These are phyloP conservation scores for Sciurus carolinensis DNA, from an alignment of 2,797 vertebrate species.

Conservation along the genomic window DNA sequence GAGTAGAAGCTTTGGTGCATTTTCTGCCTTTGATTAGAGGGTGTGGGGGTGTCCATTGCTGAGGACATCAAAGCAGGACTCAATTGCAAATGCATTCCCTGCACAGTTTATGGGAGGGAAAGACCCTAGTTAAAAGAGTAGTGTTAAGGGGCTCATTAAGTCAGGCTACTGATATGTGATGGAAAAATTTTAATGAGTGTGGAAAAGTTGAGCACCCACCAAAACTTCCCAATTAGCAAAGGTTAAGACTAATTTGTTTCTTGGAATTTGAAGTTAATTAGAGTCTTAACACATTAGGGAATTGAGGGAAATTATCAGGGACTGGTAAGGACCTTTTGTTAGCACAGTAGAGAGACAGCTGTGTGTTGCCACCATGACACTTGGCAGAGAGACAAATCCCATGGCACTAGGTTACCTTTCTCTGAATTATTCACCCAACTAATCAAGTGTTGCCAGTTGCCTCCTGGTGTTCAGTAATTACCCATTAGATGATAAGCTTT, in stretches of 20 bases:
- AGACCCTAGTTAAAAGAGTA: constrained; percentile 27
- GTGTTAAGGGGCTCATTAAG: constrained; percentile 20
- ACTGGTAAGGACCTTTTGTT: background rate
- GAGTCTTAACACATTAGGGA: background rate
- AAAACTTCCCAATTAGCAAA: constrained; percentile 66
- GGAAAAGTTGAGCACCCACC: background rate
- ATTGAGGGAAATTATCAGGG: background rate
- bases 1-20: background rate
- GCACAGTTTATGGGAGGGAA: background rate
- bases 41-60: background rate
- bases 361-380: background rate
- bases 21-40: background rate
- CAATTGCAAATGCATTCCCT: background rate
- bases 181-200: constrained; percentile 78
- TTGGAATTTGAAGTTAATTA: constrained; percentile 36
- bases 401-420: background rate
- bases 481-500: background rate
- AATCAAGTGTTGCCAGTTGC: background rate
- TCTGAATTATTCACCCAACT: background rate
- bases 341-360: background rate
- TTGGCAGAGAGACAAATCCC: background rate
- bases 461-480: background rate
- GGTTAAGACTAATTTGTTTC: constrained; percentile 34
- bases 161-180: background rate
- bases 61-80: background rate